These are phyloP conservation scores for Trachymyrmex septentrionalis DNA, from an alignment of 1,140 invertebrate genomes.

Conservation along the genomic window DNA sequence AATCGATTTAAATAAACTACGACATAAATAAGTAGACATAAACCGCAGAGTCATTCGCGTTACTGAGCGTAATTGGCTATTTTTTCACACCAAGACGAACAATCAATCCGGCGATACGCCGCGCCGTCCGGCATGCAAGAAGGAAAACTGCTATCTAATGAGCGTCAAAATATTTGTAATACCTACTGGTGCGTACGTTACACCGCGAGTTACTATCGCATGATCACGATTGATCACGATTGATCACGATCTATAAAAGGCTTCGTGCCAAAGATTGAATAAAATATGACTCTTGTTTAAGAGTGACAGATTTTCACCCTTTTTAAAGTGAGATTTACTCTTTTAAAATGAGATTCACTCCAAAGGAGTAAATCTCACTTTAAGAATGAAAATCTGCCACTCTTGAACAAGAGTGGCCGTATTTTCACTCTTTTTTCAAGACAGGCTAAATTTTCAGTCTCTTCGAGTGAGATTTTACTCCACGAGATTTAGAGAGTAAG, in stretches of 20 bases:
- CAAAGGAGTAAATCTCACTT: too few relatives aligned
- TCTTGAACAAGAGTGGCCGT: too few relatives aligned
- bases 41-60: background rate
- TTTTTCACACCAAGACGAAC: background rate
- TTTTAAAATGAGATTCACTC: too few relatives aligned
- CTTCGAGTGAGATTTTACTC: too few relatives aligned
- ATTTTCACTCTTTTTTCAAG: too few relatives aligned
- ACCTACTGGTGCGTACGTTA: background rate
- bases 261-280: background rate
- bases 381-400: too few relatives aligned
- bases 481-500: too few relatives aligned
- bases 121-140: background rate
- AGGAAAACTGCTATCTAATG: background rate
- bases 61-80: background rate
- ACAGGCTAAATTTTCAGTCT: too few relatives aligned
- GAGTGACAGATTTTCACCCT: too few relatives aligned
- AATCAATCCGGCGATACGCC: background rate
- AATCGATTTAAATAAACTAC: background rate
- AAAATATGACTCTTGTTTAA: too few relatives aligned
- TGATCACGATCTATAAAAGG: slow-evolving; percentile 23
- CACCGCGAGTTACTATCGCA: background rate
- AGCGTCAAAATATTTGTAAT: slow-evolving; percentile 17
- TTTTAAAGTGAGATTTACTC: too few relatives aligned
- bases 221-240: background rate
- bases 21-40: background rate